Evolutionary conservation across 1,140 invertebrate species (phyloP), one percentile per base, ranked within the genome.

Genomic region (Lordiphosa stackelbergi): DNA sequence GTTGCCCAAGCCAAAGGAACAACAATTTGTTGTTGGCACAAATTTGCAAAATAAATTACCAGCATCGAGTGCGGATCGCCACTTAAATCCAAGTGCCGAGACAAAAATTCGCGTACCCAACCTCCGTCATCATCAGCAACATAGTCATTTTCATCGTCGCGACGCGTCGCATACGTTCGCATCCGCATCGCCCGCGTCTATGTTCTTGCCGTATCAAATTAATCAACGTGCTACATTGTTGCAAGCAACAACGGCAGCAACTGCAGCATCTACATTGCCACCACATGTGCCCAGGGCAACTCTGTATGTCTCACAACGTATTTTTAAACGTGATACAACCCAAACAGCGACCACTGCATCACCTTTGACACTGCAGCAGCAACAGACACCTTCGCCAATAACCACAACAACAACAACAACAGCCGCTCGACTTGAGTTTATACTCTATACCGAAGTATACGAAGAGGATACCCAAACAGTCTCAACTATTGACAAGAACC

Each of bases 171-270:
- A 69, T 37, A 64, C 65, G 69, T 51, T 41, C 51, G 57, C 58
- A 58, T 19, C 35, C 41, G 66, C 60, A 65, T 64, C 60, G 62
- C 70, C 66, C 59, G 71, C 72, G 77, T 83, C 78, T 70, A 83
- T 81, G 77, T 63, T 83, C 55, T 65, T 83, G 78, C 77, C 78
- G 77, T 83, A 83, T 83, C 77, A 83, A 78, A 83, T 83, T 83
- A 83, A 83, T 83, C 77, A 83, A 84, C 73, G 77, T 84, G 72
- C 78, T 78, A 83, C 77, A 83, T 83, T 83, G 77, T 83, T 83
- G 78, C 77, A 77, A 68, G 68, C 77, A 74, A 36, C 35, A 59
- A 55, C 47, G 53, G 53, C 51, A 35, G 13, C 54, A 55, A 12
- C 73, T 55, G 45, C 66, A 56, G 37, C 66, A 70, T 63, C 66